These are phyloP conservation scores for Marmota monax DNA, from an alignment of 2,113 vertebrate species.

Conservation along the genomic window DNA sequence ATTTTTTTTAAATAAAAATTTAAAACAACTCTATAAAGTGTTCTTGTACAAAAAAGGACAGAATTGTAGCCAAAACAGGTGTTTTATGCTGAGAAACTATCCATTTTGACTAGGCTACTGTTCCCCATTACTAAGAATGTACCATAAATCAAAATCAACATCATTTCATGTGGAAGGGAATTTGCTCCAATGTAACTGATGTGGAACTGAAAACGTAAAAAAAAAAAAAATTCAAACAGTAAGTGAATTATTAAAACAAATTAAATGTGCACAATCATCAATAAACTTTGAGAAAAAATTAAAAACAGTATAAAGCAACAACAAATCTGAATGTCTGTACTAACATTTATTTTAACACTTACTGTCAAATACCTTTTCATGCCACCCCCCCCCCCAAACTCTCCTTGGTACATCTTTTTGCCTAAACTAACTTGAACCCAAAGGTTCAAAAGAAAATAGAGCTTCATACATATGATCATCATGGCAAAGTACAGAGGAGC, in stretches of 20 bases:
- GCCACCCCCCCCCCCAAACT: accelerated
- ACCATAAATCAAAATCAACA: conserved; percentile 75
- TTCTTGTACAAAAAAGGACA: conserved; percentile 43
- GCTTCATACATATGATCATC: not conserved
- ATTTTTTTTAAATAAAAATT: conserved; percentile 9
- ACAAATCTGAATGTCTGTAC: not conserved
- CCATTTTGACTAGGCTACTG: conserved; percentile 77
- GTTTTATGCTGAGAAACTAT: conserved; percentile 64
- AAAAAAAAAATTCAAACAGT: not conserved
- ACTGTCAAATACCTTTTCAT: not conserved
- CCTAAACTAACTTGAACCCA: not conserved
- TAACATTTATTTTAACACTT: not conserved
- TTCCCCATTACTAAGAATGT: conserved; percentile 67
- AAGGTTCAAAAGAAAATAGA: not conserved
- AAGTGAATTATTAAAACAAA: not conserved
- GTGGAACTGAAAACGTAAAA: not conserved
- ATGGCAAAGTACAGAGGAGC: not conserved
- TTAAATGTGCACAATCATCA: not conserved
- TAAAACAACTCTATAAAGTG: not conserved
- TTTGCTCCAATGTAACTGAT: not conserved
- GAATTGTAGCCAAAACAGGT: conserved; percentile 49
- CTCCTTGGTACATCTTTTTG: not conserved
- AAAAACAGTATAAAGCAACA: not conserved
- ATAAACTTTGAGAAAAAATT: conserved; percentile 8
- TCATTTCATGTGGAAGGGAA: conserved; percentile 59